Percentiles rank a stretch among this genome's conserved stretches.
These are phyloP conservation scores for Montipora sp. DNA, from an alignment of 64 coral and sea anemone species.

Conservation along the genomic window DNA sequence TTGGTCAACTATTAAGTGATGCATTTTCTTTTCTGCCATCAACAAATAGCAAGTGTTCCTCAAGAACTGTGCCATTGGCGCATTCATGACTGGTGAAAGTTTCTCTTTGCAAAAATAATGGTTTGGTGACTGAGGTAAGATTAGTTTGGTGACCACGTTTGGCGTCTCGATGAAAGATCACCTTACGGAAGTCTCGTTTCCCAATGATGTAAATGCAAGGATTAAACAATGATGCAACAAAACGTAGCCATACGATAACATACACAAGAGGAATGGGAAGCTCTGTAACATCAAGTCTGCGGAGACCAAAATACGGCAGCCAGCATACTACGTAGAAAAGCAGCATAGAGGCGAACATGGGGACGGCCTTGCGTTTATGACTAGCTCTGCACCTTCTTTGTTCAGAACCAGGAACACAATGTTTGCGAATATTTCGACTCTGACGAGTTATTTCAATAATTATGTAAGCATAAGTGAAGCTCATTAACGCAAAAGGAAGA, in stretches of 20 bases:
- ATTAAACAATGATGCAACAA: conserved; percentile 73
- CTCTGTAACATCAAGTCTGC: conserved; percentile 7
- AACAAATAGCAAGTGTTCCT: not conserved
- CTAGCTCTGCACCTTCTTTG: conserved; percentile 1
- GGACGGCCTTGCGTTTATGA: conserved; percentile 60
- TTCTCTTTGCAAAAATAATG: not conserved
- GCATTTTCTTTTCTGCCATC: not conserved
- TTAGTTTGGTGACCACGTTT: not conserved
- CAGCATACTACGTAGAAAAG: conserved; percentile 62
- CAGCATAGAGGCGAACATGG: conserved; percentile 72
- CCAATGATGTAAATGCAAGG: conserved; percentile 82
- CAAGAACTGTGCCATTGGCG: not conserved
- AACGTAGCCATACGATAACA: conserved; percentile 50
- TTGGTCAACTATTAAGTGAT: no score
- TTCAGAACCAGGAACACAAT: conserved; percentile 34
- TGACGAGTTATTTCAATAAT: conserved; percentile 68
- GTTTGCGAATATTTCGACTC: conserved; percentile 53
- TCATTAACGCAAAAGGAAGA: conserved; percentile 72
- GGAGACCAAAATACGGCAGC: conserved; percentile 67
- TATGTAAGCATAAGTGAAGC: conserved; percentile 65
- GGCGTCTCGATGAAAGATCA: not conserved
- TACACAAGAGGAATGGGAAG: conserved; percentile 50
- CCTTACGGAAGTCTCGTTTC: conserved; percentile 76
- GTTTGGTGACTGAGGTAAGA: not conserved
- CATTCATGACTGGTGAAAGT: not conserved